Evolutionary conservation across 2,888 invertebrate species (phyloP).

Genomic region (Blera fallax): DNA sequence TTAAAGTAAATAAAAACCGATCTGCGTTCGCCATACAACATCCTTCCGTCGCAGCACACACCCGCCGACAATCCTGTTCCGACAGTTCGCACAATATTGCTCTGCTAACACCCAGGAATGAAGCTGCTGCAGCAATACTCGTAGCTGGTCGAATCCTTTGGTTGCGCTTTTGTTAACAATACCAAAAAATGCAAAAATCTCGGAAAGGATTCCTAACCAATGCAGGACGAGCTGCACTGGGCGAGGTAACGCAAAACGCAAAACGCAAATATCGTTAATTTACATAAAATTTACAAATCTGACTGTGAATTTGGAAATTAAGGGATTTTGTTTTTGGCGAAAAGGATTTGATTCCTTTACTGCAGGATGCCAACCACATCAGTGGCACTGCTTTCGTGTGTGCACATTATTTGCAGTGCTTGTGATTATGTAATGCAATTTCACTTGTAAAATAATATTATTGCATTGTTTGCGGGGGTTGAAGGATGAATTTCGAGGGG

Average conservation of each 20-base stretch:
- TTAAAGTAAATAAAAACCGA: slow-evolving; percentile 51
- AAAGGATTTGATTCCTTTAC: slow-evolving; percentile 11
- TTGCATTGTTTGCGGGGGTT: neutral
- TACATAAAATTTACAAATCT: slow-evolving; percentile 58
- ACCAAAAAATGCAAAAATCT: slow-evolving; percentile 25
- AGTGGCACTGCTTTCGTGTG: neutral
- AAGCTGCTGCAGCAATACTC: neutral
- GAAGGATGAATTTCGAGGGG: too few species aligned
- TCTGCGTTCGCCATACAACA: slow-evolving; percentile 13
- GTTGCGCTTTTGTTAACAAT: slow-evolving; percentile 11
- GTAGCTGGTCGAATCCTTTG: neutral
- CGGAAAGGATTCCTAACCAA: slow-evolving; percentile 11
- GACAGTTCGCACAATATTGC: neutral
- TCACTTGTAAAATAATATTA: neutral
- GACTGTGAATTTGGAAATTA: slow-evolving; percentile 54
- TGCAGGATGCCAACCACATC: neutral
- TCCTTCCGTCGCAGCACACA: slow-evolving; percentile 12
- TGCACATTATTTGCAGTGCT: neutral
- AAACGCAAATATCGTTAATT: slow-evolving; percentile 47
- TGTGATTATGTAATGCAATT: neutral
- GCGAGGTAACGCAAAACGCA: neutral
- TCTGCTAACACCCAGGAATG: neutral
- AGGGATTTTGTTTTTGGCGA: slow-evolving; percentile 32
- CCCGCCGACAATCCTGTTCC: neutral
- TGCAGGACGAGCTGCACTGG: neutral